These are phyloP conservation scores for Bactericera cockerelli DNA, from an alignment of 1,140 invertebrate genomes.

Conservation along the genomic window DNA sequence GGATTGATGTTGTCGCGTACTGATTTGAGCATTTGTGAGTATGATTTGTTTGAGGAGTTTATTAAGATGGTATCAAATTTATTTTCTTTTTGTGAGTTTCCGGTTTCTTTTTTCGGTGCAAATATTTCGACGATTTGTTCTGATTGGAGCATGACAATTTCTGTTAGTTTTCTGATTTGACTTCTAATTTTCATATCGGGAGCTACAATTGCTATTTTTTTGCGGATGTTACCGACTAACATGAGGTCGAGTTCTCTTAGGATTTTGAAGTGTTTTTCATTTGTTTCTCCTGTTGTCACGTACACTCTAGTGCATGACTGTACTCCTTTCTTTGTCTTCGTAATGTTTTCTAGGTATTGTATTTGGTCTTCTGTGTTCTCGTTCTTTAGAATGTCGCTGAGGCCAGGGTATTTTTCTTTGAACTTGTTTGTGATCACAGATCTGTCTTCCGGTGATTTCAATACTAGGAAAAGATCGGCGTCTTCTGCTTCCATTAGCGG, in stretches of 20 bases:
- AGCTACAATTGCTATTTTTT: no score
- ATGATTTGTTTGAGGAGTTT: neutral
- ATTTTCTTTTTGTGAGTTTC: neutral
- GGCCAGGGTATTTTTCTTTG: neutral
- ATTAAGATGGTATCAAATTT: neutral
- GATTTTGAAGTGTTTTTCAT: neutral
- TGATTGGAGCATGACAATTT: no score
- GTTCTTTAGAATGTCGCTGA: neutral
- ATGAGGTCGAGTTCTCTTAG: no score
- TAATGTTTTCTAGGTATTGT: neutral
- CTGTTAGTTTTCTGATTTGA: no score
- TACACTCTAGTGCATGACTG: neutral
- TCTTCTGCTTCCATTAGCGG: neutral
- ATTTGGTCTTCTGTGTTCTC: neutral
- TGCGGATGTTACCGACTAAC: no score
- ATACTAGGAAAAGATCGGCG: neutral
- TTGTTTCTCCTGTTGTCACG: neutral
- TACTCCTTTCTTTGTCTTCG: neutral
- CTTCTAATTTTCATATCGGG: no score
- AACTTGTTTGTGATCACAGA: neutral
- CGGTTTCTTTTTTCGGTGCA: neutral
- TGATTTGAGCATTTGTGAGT: neutral
- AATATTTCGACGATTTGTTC: neutral
- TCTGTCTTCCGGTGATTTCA: neutral
- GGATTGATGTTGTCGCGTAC: neutral